Base-by-base conservation (phyloP, 30 jellyfish, hydroid and myxozoan genomes). In the Pelagia noctiluca region DNA sequence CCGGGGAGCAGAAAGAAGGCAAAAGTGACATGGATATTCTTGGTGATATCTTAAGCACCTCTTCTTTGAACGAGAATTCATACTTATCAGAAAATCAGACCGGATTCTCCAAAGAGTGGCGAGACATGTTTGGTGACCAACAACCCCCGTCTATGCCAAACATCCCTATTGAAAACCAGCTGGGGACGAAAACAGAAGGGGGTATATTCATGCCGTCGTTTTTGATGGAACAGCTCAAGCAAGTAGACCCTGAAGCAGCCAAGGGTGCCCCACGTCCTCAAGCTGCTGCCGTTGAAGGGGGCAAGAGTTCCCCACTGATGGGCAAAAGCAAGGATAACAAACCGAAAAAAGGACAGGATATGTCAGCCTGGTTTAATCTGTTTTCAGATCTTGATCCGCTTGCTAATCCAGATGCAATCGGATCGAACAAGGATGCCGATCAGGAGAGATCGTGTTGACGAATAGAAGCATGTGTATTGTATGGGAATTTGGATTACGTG, bases 341-440 rank as follows among this genome's bases (percentile, higher is more conserved):
- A 61, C 76, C 86, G 21, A 77, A 84, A 75, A 86, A 93, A 69
- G 96, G 92, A 71, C 96, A 92, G 78, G 99, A 93, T 63, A 93
- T 87, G 97, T 87, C 99, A 12, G 96, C 99, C 8, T 93, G 99
- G 99, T 93, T 93, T 60, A 93, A 93, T 83, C 89, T 93, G 76
- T 93, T 93, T 87, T 95, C 99, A 31, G 99, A 93, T 87, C 73
- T 93, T 30, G 99, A 93, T 83, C 99, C 99, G 63, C 86, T 93
- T 63, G 91, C 99, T 21, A 93, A 93, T 78, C 99, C 99, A 16
- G 99, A 93, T 66, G 99, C 92, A 31, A 80, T 93, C 68, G 99
- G 96, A 1, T 26, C 37, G 64, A 61, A 71, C 33, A 72, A 77
- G 28, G 95, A 70, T 22, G 95, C 84, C 2, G 94, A 85, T 11